Conservation (phyloP, 2,888 invertebrate species). For the Lucinisca nassula region DNA sequence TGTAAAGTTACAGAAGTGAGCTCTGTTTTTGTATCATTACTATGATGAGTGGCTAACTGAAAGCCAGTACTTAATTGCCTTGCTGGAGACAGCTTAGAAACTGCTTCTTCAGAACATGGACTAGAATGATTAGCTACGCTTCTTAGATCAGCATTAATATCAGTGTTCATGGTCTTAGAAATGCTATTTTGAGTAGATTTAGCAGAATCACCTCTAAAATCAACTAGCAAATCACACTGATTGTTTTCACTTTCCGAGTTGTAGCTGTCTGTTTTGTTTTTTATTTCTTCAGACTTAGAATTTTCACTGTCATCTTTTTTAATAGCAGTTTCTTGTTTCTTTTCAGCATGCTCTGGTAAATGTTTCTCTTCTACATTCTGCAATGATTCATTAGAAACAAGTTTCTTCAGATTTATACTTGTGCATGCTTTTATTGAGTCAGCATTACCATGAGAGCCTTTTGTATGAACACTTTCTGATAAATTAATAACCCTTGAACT, state of each 20-base stretch:
- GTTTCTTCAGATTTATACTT: too few species aligned
- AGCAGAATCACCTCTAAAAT: not conserved
- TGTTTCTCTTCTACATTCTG: not conserved
- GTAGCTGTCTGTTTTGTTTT: too few species aligned
- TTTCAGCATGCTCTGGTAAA: not conserved
- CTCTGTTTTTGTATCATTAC: not conserved
- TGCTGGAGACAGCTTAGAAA: conserved; percentile 11
- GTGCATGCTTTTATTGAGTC: not conserved
- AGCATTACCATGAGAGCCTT: too few species aligned
- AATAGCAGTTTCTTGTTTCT: conserved; percentile 35
- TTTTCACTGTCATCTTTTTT: too few species aligned
- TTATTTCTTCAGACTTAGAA: too few species aligned
- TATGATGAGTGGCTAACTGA: conserved; percentile 26
- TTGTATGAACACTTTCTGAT: conserved; percentile 25
- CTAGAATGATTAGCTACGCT: too few species aligned
- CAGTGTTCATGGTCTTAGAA: too few species aligned
- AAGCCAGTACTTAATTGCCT: conserved; percentile 73
- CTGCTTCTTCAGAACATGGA: not conserved
- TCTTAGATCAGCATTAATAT: too few species aligned
- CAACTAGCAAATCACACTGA: too few species aligned
- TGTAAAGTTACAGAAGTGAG: not conserved
- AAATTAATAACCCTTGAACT: conserved; percentile 26
- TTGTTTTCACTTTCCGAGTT: too few species aligned
- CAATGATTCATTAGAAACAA: not conserved
- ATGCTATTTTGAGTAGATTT: not conserved